Evolutionary conservation across 2,113 vertebrate genomes (phyloP).

Genomic region (Cheirogaleus medius): DNA sequence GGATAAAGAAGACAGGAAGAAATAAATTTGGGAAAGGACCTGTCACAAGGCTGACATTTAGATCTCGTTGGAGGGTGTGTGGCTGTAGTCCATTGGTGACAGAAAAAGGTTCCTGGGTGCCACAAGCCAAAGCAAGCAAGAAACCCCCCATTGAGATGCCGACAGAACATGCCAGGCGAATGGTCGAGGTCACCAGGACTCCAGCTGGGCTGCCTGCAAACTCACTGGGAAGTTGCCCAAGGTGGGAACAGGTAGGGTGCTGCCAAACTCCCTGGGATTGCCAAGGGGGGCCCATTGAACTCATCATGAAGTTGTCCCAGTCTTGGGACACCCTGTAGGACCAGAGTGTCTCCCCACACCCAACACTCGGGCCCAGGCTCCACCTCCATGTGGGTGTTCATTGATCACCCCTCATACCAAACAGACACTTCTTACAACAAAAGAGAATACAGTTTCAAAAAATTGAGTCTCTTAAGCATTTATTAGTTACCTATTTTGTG

Average conservation of each 20-base stretch:
- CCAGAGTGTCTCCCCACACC: rapidly evolving
- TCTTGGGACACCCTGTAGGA: neutral
- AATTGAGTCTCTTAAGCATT: neutral
- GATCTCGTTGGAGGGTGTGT: neutral
- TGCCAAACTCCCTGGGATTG: neutral
- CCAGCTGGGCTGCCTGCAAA: neutral
- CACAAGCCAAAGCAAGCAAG: neutral
- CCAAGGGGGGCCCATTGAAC: neutral
- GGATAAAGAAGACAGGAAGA: neutral
- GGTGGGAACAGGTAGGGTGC: neutral
- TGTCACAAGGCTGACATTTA: neutral
- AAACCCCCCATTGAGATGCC: neutral
- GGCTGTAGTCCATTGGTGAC: neutral
- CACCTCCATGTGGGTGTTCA: too few relatives aligned
- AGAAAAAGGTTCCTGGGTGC: neutral
- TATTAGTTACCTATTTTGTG: neutral
- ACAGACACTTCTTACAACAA: rapidly evolving
- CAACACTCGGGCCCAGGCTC: too few relatives aligned
- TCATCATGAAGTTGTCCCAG: neutral
- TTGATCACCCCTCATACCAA: neutral
- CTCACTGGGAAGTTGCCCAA: neutral
- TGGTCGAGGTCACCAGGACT: neutral
- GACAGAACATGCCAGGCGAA: neutral
- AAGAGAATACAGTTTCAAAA: neutral
- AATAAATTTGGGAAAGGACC: neutral